phyloP scores from a whole-genome alignment of 2,888 invertebrate genomes.

The Drosophila testacea region DNA sequence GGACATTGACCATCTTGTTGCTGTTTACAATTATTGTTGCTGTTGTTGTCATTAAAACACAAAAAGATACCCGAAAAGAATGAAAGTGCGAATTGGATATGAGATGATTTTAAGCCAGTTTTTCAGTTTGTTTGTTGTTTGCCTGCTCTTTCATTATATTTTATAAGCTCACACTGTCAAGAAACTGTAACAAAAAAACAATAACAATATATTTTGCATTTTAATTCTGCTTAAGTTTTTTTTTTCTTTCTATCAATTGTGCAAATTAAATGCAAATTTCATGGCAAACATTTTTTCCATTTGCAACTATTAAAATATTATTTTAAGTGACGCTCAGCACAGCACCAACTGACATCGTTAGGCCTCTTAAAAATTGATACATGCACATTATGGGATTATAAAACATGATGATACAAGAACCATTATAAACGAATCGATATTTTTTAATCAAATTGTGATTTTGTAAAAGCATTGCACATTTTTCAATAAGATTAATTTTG shows the following conservation, averaged over 20 bases:
- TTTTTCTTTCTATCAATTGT: conserved; percentile 33
- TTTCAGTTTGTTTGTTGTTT: conserved; percentile 47
- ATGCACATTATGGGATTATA: conserved; percentile 43
- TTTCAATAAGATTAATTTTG: not conserved
- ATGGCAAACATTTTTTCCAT: conserved; percentile 20
- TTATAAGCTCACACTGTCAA: conserved; percentile 53
- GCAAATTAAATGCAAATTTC: conserved; percentile 65
- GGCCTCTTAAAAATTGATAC: conserved; percentile 55
- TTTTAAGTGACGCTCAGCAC: conserved; percentile 63
- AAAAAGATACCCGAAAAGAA: not conserved
- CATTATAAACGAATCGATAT: conserved; percentile 4
- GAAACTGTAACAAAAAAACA: conserved; percentile 11
- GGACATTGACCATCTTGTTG: conserved; percentile 79
- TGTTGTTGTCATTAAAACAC: conserved; percentile 34
- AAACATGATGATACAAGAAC: conserved; percentile 30
- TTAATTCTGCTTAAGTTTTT: conserved; percentile 38
- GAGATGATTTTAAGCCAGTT: conserved; percentile 71
- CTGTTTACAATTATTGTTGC: conserved; percentile 52
- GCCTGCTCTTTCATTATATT: conserved; percentile 62
- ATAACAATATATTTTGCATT: conserved; percentile 23
- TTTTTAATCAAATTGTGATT: not conserved
- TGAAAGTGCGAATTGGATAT: conserved; percentile 21
- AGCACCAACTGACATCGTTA: conserved; percentile 48
- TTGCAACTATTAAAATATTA: conserved; percentile 42
- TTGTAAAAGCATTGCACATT: not conserved